phyloP scores from a whole-genome alignment of 2,797 vertebrate genomes.

The Dryobates pubescens region DNA sequence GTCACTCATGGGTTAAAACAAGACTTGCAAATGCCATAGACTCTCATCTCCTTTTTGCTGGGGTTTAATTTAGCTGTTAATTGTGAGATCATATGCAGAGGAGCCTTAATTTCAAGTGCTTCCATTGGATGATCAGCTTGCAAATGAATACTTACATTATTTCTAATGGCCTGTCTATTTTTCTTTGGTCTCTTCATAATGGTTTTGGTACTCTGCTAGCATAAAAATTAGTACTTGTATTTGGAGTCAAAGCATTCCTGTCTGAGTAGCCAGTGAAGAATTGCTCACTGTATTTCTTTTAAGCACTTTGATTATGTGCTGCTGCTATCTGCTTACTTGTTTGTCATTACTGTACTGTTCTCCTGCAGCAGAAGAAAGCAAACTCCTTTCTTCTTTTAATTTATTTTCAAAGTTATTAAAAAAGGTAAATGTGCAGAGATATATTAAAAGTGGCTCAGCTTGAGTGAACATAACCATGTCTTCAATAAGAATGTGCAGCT shows the following conservation, averaged over 20 bases:
- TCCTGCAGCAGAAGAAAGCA: neutral
- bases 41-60: neutral
- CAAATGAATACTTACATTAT: neutral
- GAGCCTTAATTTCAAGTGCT: neutral
- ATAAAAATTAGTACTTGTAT: neutral
- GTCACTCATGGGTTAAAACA: neutral
- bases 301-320: neutral
- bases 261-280: neutral
- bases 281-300: conserved; percentile 2
- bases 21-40: neutral
- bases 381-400: neutral
- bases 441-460: neutral
- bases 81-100: neutral
- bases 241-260: neutral
- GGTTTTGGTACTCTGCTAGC: neutral
- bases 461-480: neutral
- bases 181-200: neutral
- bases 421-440: neutral
- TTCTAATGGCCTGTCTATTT: neutral
- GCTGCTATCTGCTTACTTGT: neutral
- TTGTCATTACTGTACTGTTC: neutral
- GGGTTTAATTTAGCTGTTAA: neutral
- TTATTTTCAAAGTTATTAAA: neutral
- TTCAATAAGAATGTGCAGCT: neutral
- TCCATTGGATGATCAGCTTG: neutral